These are phyloP conservation scores for Stenodema calcarata DNA, from an alignment of 2,888 invertebrate species.

Conservation along the genomic window DNA sequence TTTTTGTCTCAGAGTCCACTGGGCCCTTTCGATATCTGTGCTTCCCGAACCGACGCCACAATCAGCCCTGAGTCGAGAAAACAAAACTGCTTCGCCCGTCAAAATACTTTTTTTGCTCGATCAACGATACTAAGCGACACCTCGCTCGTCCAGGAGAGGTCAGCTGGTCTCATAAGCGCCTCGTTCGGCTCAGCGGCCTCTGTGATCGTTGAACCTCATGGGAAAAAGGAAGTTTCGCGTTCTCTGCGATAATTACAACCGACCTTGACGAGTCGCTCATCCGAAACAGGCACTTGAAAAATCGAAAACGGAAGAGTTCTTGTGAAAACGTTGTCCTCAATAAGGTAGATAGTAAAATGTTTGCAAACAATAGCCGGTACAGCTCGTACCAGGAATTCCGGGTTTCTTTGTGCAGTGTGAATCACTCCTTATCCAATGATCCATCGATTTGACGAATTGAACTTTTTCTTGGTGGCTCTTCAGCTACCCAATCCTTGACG, in stretches of 20 bases:
- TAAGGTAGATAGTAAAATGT: not conserved
- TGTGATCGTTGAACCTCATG: not conserved
- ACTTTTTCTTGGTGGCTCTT: too few relatives aligned
- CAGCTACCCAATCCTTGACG: too few relatives aligned
- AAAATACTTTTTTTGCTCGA: too few relatives aligned
- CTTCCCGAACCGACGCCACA: too few relatives aligned
- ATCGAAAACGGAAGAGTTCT: not conserved
- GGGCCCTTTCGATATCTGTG: too few relatives aligned
- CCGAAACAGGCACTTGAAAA: not conserved
- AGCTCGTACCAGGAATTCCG: not conserved
- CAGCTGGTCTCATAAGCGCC: not conserved
- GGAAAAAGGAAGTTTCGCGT: slow-evolving; percentile 2
- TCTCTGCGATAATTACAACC: not conserved
- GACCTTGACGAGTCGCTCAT: not conserved
- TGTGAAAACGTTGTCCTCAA: not conserved
- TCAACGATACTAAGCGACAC: not conserved
- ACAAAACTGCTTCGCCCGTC: too few relatives aligned
- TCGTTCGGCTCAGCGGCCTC: not conserved
- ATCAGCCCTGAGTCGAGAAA: too few relatives aligned
- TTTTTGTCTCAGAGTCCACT: too few relatives aligned
- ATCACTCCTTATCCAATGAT: too few relatives aligned
- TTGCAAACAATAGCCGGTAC: not conserved
- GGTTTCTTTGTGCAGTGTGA: not conserved
- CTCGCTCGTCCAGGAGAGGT: not conserved
- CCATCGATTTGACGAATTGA: too few relatives aligned